Evolutionary conservation across 2,797 vertebrate genomes (phyloP), one percentile per base, ranked within the genome.

Genomic region (Enteromius treurensis): DNA sequence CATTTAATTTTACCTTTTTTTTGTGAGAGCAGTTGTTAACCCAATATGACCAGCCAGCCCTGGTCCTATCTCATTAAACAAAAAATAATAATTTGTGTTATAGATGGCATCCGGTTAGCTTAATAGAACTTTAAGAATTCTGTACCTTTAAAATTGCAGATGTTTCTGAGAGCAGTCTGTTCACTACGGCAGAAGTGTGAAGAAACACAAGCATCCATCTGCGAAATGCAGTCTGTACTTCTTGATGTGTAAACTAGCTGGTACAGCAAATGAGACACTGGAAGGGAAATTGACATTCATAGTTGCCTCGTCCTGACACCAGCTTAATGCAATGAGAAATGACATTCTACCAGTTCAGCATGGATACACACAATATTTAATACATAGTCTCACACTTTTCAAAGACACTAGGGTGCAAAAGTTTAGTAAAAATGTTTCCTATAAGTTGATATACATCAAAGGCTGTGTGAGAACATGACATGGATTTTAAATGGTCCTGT

Each of bases 141-240:
- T 80, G 88, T 95, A 98, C 97, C 95, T 93, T 94, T 90, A 88
- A 91, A 86, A 37, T 88, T 86, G 88, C 96, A 97, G 85, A 88
- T 83, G 3, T 90, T 84, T 83, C 90, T 90, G 73, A 94, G 32
- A 76, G 91, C 34, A 37, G 86, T 90, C 90, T 92, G 93, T 60
- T 93, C 21, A 23, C 51, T 89, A 74, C 84, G 87, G 90, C 96
- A 98, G 73, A 94, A 88, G 10, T 90, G 86, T 58, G 78, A 85
- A 65, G 90, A 92, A 89, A 94, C 84, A 88, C 96, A 98, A 79
- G 90, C 91, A 3, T 95, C 87, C 77, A 88, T 91, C 69, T 92
- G 29, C 23, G 90, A 86, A 6, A 86, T 83, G 87, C 96, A 97
- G 8, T 92, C 91, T 58, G 82, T 84, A 26, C 88, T 88, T 81